A percentile compares a stretch with the other conserved stretches of the same genome.
Conservation (phyloP, 2,113 vertebrate species). For the Laticauda laticaudata region DNA sequence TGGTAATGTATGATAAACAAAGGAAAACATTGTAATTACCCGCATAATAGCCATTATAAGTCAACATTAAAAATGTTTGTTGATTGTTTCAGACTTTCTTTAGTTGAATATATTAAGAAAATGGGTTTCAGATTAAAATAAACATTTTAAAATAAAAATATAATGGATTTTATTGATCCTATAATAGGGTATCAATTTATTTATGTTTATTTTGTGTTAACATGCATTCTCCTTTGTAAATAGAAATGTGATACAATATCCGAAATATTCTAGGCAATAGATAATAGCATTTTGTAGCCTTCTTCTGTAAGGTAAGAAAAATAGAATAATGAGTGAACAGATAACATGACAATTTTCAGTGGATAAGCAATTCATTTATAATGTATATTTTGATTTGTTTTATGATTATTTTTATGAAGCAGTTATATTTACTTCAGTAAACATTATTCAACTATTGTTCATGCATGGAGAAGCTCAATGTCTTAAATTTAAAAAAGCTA, state of each 20-base stretch:
- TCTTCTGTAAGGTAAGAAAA: neutral
- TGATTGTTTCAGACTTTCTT: no score
- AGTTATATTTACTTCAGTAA: conserved; percentile 37
- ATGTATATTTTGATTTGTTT: conserved; percentile 33
- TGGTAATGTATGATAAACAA: neutral
- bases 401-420: conserved; percentile 44
- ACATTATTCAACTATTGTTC: conserved; percentile 33
- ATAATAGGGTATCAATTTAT: neutral
- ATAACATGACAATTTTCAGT: conserved; percentile 15
- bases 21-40: neutral
- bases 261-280: conserved; percentile 26
- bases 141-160: conserved; percentile 9
- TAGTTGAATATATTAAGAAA: neutral
- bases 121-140: conserved; percentile 23
- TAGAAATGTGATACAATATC: neutral
- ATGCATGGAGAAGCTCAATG: conserved; percentile 25
- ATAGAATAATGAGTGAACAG: neutral
- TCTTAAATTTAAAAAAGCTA: conserved; percentile 13
- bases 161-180: conserved; percentile 30
- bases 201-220: conserved; percentile 29
- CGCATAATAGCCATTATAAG: no score
- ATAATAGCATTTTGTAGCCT: conserved; percentile 2
- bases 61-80: no score
- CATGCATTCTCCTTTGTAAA: conserved; percentile 9
- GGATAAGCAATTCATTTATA: conserved; percentile 23